These are phyloP conservation scores for Hydrolagus affinis DNA, from an alignment of 2,113 vertebrate species.

Conservation along the genomic window DNA sequence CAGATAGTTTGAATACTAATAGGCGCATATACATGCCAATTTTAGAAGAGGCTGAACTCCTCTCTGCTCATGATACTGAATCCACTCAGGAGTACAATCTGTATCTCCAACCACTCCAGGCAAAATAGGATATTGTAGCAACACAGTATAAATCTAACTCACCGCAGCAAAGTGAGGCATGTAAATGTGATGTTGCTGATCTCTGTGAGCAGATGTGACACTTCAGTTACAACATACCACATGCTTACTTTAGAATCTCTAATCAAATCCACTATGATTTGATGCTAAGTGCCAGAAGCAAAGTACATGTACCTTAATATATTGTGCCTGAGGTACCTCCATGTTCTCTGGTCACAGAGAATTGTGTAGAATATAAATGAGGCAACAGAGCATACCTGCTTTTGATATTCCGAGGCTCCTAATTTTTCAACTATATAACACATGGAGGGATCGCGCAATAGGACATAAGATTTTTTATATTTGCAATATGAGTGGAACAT, in stretches of 20 bases:
- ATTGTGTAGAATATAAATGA: background rate
- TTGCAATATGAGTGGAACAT: background rate
- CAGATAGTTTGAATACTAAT: background rate
- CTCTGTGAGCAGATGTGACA: background rate
- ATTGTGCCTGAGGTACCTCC: too few relatives aligned
- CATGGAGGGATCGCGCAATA: background rate
- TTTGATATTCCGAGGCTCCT: background rate
- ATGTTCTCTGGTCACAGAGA: background rate
- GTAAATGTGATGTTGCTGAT: background rate
- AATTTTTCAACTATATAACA: background rate
- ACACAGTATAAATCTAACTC: background rate
- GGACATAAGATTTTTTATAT: background rate
- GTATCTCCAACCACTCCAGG: background rate
- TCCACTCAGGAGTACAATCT: background rate
- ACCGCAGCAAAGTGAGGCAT: background rate
- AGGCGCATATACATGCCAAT: background rate
- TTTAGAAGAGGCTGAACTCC: background rate
- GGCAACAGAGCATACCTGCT: too few relatives aligned
- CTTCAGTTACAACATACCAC: background rate
- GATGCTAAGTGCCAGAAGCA: background rate
- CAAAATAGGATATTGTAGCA: background rate
- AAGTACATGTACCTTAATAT: background rate
- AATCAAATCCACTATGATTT: slow-evolving; percentile 21
- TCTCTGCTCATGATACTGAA: background rate
- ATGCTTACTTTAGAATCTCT: background rate